Evolutionary conservation across 2,888 invertebrate genomes (phyloP), one percentile per base, ranked within the genome.

Genomic region (Diaphora mendica): DNA sequence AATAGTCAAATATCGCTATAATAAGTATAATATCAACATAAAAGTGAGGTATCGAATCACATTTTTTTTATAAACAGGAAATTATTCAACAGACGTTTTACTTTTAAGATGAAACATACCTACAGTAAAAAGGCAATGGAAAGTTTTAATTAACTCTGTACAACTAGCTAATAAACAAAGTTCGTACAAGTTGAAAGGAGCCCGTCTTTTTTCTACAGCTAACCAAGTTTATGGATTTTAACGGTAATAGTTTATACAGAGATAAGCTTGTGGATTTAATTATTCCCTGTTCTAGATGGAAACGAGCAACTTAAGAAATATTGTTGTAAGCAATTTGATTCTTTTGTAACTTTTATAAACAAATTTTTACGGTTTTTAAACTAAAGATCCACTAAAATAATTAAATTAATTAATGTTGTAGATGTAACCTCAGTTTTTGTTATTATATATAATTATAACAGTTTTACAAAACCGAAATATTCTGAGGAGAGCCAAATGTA

Each of bases 121-220:
- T n/a, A 75, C 79, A 73, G 78, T 77, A 76, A 75, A 84, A 80
- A 81, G 84, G 82, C 81, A 75, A 75, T 77, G 68, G 72, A 75
- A 88, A 88, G 83, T 87, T 87, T 88, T 87, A 87, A 88, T 88
- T 84, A 86, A 87, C 81, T 81, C 79, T 77, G 79, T 84, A 80
- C 78, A 73, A 78, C 82, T 80, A 83, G 82, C 81, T 86, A 87
- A 85, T 86, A 87, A 85, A 82, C 79, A 78, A 87, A 87, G 82
- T 86, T 86, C 68, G 70, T 64, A 73, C 73, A 77, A 81, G 70
- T 78, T 79, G 33, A 69, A 76, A 73, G 76, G 73, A 76, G 74
- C 64, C 75, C 51, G 74, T 65, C 51, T 55, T 78, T 82, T 83
- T 81, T 75, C 74, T 74, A 68, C 64, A 48, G 39, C 59, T 73